Conservation (phyloP, 2,797 vertebrate genomes). For the Anomalospiza imberbis region DNA sequence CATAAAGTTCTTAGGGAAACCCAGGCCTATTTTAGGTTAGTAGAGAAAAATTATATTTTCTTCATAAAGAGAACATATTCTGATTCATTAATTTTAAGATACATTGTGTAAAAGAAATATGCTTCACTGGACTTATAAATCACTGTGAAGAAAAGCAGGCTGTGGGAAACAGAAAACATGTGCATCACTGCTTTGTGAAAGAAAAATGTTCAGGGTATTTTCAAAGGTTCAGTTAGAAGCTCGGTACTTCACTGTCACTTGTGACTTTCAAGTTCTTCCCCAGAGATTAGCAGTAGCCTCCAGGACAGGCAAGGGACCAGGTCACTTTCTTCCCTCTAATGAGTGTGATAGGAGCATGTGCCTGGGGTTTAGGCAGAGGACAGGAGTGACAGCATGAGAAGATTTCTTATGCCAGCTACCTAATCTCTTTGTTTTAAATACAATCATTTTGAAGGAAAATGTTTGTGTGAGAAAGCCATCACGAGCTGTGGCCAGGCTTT, state of each 20-base stretch:
- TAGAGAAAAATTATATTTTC: neutral
- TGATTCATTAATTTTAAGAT: neutral
- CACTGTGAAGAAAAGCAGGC: neutral
- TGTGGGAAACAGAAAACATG: neutral
- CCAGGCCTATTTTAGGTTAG: neutral
- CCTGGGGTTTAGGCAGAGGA: neutral
- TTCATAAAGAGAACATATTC: neutral
- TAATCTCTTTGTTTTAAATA: constrained; percentile 41
- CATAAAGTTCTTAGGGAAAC: neutral
- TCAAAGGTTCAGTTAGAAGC: neutral
- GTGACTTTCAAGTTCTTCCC: neutral
- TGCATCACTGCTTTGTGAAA: neutral
- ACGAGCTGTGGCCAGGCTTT: neutral
- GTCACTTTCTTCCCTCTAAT: neutral
- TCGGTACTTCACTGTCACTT: neutral
- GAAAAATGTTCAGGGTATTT: neutral
- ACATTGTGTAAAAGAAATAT: neutral
- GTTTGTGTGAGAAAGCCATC: neutral
- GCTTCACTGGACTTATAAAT: neutral
- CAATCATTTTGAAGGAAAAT: constrained; percentile 13
- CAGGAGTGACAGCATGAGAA: neutral
- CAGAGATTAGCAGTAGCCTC: neutral
- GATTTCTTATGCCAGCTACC: constrained; percentile 5
- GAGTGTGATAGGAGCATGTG: neutral
- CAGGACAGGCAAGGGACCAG: neutral